phyloP scores from a whole-genome alignment of 2,113 vertebrate species.

The Rhinoptilus africanus region DNA sequence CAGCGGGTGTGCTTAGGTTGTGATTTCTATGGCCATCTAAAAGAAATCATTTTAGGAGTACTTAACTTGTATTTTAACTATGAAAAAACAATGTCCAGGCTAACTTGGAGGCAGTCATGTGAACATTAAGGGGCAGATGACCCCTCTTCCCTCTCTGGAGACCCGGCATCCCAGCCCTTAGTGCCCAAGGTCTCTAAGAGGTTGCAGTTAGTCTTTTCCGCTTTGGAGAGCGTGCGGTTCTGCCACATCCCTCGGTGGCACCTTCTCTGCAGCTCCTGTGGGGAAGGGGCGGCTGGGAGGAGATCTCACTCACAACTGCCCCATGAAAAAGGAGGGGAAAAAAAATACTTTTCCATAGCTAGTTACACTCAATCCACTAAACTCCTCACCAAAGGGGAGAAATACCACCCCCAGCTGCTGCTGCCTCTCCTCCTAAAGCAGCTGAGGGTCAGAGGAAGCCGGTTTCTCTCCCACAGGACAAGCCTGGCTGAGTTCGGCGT shows the following conservation, averaged over 20 bases:
- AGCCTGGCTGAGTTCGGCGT: no score
- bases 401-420: background rate
- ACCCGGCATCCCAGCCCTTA: background rate
- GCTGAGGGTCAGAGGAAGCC: background rate
- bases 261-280: background rate
- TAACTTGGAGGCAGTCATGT: no score
- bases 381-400: background rate
- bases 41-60: background rate
- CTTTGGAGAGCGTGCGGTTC: no score
- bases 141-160: no score
- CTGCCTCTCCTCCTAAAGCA: background rate
- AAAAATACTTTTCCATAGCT: background rate
- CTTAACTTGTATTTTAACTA: background rate
- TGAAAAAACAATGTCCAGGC: background rate
- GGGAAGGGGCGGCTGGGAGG: background rate
- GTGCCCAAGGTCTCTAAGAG: background rate
- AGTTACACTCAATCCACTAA: background rate
- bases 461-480: background rate
- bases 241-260: background rate
- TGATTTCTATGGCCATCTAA: background rate
- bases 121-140: background rate
- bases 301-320: no score
- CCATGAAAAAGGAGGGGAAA: background rate
- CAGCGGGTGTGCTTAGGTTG: no score
- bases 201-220: fast-evolving